These are phyloP conservation scores for Morelia viridis DNA, from an alignment of 2,797 vertebrate genomes.

Conservation along the genomic window DNA sequence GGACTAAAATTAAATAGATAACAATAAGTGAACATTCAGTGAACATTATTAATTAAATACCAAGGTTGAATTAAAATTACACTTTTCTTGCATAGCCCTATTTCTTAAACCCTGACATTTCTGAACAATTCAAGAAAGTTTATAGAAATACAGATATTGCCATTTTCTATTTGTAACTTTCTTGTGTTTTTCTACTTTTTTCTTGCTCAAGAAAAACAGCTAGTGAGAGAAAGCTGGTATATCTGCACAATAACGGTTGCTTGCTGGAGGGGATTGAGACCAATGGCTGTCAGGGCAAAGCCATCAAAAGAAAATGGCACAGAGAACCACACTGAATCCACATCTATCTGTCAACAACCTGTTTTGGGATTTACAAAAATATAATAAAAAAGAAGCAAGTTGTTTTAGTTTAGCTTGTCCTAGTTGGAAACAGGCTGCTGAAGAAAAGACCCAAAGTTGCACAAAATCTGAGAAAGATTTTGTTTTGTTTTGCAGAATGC, in stretches of 20 bases:
- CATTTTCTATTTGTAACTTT: not conserved
- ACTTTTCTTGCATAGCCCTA: not conserved
- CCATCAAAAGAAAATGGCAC: not conserved
- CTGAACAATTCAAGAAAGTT: not conserved
- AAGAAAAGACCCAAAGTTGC: not conserved
- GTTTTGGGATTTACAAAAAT: not conserved
- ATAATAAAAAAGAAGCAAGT: not conserved
- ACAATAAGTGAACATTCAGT: not conserved
- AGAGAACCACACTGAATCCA: not conserved
- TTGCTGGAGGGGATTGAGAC: not conserved
- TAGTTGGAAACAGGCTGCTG: not conserved
- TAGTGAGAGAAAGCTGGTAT: not conserved
- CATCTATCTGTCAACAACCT: not conserved
- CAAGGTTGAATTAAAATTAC: not conserved
- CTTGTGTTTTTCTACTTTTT: not conserved
- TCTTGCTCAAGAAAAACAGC: not conserved
- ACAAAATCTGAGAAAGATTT: conserved; percentile 45
- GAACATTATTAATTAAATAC: not conserved
- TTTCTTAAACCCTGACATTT: not conserved
- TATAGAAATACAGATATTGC: not conserved
- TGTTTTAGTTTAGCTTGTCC: not conserved
- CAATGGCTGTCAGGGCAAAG: not conserved
- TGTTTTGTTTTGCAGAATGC: conserved; percentile 47
- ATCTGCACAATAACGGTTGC: not conserved
- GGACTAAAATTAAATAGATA: not conserved